Conservation (phyloP, 2,113 vertebrate species). For the Laterallus jamaicensis region DNA sequence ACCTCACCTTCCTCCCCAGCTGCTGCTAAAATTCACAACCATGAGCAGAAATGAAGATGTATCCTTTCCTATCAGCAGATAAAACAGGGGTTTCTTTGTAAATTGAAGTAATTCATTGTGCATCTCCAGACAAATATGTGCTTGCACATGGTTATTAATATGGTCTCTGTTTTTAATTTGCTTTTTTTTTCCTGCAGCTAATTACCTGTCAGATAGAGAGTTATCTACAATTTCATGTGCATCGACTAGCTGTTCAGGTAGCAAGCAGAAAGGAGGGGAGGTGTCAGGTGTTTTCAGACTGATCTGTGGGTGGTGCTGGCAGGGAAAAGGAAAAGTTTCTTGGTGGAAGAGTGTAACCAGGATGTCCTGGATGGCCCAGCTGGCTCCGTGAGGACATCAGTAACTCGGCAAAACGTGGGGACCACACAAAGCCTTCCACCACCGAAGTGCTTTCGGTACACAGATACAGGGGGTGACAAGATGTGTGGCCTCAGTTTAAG, state of each 20-base stretch:
- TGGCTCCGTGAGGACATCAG: rapidly evolving
- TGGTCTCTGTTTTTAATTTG: slow-evolving; percentile 59
- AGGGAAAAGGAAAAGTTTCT: background rate
- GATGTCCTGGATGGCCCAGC: background rate
- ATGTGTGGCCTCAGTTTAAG: rapidly evolving
- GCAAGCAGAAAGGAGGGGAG: background rate
- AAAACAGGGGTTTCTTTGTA: slow-evolving; percentile 23
- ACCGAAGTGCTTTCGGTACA: rapidly evolving
- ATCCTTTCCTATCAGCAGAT: background rate
- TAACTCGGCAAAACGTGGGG: background rate
- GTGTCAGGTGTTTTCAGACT: background rate
- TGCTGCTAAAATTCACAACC: background rate
- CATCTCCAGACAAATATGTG: slow-evolving; percentile 51
- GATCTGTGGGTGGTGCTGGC: rapidly evolving
- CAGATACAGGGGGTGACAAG: rapidly evolving
- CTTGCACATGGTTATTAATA: slow-evolving; percentile 37
- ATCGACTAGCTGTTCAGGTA: background rate
- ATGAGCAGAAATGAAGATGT: slow-evolving; percentile 22
- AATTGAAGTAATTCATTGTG: slow-evolving; percentile 65
- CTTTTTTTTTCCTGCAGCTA: slow-evolving; percentile 35
- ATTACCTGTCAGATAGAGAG: slow-evolving; percentile 50
- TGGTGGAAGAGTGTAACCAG: background rate
- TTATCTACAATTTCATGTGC: background rate
- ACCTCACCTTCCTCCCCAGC: background rate
- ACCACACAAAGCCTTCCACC: rapidly evolving